A percentile compares a stretch with the other conserved stretches of the same genome.
Conservation (phyloP, 2,797 vertebrate genomes). For the Petrocephalus schoutedeni region DNA sequence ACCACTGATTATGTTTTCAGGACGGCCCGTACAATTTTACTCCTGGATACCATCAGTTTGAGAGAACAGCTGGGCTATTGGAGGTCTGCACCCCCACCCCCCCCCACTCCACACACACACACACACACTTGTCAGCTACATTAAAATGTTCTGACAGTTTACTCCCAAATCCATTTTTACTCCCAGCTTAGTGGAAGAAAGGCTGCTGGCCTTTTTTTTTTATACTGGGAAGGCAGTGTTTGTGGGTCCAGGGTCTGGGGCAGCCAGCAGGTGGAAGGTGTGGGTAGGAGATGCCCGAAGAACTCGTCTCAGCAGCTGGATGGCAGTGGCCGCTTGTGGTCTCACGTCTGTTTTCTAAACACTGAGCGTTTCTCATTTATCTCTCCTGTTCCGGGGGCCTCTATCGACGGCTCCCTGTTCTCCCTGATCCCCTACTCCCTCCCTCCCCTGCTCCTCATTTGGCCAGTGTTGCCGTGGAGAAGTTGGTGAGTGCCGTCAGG, state of each 20-base stretch:
- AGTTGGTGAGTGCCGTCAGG: conserved; percentile 74
- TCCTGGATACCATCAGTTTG: not conserved
- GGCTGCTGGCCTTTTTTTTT: not conserved
- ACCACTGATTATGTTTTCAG: not conserved
- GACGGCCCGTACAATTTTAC: not conserved
- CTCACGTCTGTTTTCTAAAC: not conserved
- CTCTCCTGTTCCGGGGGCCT: not conserved
- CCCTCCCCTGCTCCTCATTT: not conserved
- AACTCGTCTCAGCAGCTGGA: not conserved
- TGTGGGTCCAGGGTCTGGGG: not conserved
- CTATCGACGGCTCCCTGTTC: not conserved
- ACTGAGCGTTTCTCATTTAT: not conserved
- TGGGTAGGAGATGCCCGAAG: not conserved
- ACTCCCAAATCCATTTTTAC: not conserved
- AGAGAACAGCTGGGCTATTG: not conserved
- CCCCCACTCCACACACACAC: not conserved
- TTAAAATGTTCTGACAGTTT: conserved; percentile 2
- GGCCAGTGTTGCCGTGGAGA: conserved; percentile 69
- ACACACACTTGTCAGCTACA: not conserved
- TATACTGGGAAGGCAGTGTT: not conserved
- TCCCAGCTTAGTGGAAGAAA: not conserved
- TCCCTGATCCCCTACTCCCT: not conserved
- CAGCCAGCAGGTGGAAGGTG: not conserved
- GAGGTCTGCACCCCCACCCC: not conserved
- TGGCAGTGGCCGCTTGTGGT: not conserved